Evolutionary conservation across 2,797 vertebrate species (phyloP).

Genomic region (Catostomus latipinnis): DNA sequence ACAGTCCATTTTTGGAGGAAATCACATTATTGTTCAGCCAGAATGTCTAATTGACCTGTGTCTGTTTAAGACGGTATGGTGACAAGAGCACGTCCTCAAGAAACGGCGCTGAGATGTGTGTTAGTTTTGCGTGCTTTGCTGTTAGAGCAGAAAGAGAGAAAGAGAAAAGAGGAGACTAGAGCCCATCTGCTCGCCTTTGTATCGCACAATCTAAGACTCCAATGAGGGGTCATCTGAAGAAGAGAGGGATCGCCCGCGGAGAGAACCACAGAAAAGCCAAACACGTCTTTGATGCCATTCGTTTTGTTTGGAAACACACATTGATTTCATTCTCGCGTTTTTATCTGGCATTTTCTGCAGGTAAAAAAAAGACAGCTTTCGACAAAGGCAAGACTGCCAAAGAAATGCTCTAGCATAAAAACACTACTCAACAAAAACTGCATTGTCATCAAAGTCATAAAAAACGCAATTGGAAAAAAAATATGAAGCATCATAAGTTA

Average conservation of each 20-base stretch:
- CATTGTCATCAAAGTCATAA: no score
- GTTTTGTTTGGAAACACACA: constrained; percentile 93
- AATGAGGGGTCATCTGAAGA: constrained; percentile 72
- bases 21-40: constrained; percentile 31
- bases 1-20: neutral
- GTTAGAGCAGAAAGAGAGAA: constrained; percentile 66
- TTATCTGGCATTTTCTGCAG: neutral
- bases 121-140: constrained; percentile 44
- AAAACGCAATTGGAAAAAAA: no score
- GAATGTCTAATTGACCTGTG: constrained; percentile 57
- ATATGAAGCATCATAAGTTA: neutral
- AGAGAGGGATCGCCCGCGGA: constrained; percentile 78
- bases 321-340: constrained; percentile 58
- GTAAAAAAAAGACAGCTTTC: neutral
- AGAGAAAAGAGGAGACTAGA: constrained; percentile 75
- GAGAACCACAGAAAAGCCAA: constrained; percentile 78
- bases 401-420: neutral
- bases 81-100: constrained; percentile 50
- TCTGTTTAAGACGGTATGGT: constrained; percentile 47
- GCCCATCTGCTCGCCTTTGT: constrained; percentile 89
- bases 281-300: constrained; percentile 84
- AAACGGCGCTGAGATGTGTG: constrained; percentile 46
- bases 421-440: neutral
- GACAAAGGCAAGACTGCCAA: constrained; percentile 11
- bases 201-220: constrained; percentile 81